Evolutionary conservation across 1,140 invertebrate genomes (phyloP), one percentile per base, ranked within the genome.

Genomic region (Drosophila bocki): DNA sequence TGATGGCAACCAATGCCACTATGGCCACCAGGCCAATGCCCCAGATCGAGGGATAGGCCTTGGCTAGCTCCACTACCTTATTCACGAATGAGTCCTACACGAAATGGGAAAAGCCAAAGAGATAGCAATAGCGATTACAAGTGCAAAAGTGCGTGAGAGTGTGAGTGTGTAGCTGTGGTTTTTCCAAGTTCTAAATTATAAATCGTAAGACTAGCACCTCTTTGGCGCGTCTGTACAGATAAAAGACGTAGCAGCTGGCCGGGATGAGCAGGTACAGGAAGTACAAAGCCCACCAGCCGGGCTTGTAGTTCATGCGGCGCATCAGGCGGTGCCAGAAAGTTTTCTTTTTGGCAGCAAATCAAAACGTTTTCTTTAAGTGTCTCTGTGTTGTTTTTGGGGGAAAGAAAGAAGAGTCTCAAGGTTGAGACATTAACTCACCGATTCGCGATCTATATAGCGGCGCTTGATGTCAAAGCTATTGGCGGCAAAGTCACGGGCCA

Each of bases 11-110:
- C 59, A 96, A 95, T 64, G 99, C 92, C 53, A 78, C 47, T 42
- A 84, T 39, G 47, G 35, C 65, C 41, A 88, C 62, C 78, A 99
- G 95, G 93, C 98, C 97, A 57, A 97, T 95, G 58, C 95, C 97
- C 96, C 97, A 99, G 69, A 98, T 94, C 96, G 97, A 98, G 35
- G 98, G 98, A 91, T 98, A 95, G 63, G 97, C 96, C 80, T 97
- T 96, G 65, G 97, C 97, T 80, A 96, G 97, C 91, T 96, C 95
- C 75, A 97, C 94, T 62, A 98, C 93, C 75, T 96, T 96, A 91
- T 96, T 95, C 90, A 98, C 94, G 80, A 97, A 93, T 90, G 96
- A 97, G 91, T 96, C 97, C 97, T 98, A 95, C 33, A 56, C 79
- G 83, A 86, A 64, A 81, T 64, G 69, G 63, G 37, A 45, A 41